These are phyloP conservation scores for Caretta caretta DNA, from an alignment of 2,113 vertebrate genomes.

Conservation along the genomic window DNA sequence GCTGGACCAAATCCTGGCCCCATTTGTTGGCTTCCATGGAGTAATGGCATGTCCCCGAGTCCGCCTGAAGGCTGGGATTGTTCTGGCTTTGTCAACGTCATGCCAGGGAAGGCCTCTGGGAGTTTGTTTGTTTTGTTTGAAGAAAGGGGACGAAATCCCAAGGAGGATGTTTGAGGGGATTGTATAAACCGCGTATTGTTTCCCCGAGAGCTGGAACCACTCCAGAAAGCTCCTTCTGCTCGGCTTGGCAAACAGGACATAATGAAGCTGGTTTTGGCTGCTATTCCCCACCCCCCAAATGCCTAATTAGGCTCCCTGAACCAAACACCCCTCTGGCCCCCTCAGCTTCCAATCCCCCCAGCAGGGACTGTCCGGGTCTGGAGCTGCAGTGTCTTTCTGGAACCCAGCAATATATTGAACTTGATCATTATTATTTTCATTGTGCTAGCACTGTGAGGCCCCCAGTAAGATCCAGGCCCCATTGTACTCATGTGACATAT, in stretches of 20 bases:
- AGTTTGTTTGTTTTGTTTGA: slow-evolving; percentile 68
- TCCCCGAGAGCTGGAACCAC: slow-evolving; percentile 53
- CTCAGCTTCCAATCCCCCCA: background rate
- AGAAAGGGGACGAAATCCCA: slow-evolving; percentile 54
- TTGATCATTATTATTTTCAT: background rate
- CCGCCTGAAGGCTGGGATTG: background rate
- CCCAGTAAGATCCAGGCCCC: background rate
- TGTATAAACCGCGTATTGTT: slow-evolving; percentile 46
- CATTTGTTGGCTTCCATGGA: slow-evolving; percentile 15
- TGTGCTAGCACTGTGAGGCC: background rate
- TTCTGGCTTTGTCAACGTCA: fast-evolving
- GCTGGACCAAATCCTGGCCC: background rate
- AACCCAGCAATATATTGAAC: background rate
- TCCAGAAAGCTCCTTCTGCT: slow-evolving; percentile 61
- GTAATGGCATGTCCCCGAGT: slow-evolving; percentile 34
- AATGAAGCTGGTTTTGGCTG: slow-evolving; percentile 49
- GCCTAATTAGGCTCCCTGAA: slow-evolving; percentile 43
- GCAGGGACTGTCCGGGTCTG: background rate
- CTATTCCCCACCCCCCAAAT: background rate
- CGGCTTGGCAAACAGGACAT: slow-evolving; percentile 28
- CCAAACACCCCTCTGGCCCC: background rate
- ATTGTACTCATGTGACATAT: background rate
- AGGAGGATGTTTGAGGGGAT: slow-evolving; percentile 38
- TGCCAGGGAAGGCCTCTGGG: background rate
- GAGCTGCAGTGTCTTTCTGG: background rate